A percentile compares a stretch with the other conserved stretches of the same genome.
phyloP scores from a whole-genome alignment of 2,113 vertebrate species.

The Cranoglanis bouderius region DNA sequence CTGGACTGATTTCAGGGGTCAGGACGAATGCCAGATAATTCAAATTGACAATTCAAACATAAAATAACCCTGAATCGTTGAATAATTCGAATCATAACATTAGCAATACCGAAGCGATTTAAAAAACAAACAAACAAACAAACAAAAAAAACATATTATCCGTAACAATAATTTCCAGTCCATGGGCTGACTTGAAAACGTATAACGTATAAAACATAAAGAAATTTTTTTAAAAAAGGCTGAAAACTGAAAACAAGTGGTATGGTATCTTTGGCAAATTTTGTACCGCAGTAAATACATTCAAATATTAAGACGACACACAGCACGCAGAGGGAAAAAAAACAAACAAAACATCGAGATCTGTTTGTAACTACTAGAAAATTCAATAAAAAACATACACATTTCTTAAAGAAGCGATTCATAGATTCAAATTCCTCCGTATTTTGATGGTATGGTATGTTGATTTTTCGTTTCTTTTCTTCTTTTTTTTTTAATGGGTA shows the following conservation, averaged over 20 bases:
- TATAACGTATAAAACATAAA: conserved; percentile 72
- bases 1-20: conserved; percentile 83
- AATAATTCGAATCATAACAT: conserved; percentile 56
- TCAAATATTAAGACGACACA: conserved; percentile 99
- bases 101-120: conserved; percentile 68
- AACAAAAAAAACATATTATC: conserved; percentile 63
- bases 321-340: conserved; percentile 83
- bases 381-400: conserved; percentile 99
- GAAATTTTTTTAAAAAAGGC: conserved; percentile 43
- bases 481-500: conserved; percentile 80
- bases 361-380: conserved; percentile 92
- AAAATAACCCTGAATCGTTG: conserved; percentile 75
- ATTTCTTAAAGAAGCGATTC: conserved; percentile 89
- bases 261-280: conserved; percentile 99
- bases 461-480: conserved; percentile 68
- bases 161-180: conserved; percentile 72
- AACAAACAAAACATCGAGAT: conserved; percentile 85
- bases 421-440: conserved; percentile 64
- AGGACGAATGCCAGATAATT: conserved; percentile 90
- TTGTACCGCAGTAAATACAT: conserved; percentile 99
- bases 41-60: conserved; percentile 69
- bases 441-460: conserved; percentile 94
- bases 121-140: conserved; percentile 57
- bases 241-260: conserved; percentile 80
- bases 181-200: conserved; percentile 65